These are phyloP conservation scores for Itoplectis maculator DNA, from an alignment of 2,888 invertebrate species.

Conservation along the genomic window DNA sequence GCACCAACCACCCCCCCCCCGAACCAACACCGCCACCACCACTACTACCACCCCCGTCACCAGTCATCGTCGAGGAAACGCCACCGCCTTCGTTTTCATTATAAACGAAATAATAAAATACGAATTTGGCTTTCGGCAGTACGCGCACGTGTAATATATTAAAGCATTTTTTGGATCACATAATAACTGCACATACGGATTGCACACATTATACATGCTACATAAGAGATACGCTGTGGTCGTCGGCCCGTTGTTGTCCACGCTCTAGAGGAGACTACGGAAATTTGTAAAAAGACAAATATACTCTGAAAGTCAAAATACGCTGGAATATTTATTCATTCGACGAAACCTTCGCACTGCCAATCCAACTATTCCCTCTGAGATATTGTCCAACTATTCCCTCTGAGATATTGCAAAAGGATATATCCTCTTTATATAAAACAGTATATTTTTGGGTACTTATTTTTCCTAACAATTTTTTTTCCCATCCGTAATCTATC, in stretches of 20 bases:
- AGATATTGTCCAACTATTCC: neutral
- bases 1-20: conserved; percentile 27
- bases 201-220: conserved; percentile 65
- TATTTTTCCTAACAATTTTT: neutral
- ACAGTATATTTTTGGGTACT: neutral
- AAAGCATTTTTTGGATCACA: conserved; percentile 72
- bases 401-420: neutral
- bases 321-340: conserved; percentile 21
- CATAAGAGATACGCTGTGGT: conserved; percentile 64
- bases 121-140: conserved; percentile 66
- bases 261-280: conserved; percentile 64
- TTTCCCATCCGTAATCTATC: neutral
- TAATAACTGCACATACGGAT: conserved; percentile 61
- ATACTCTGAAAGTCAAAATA: conserved; percentile 65
- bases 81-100: conserved; percentile 64
- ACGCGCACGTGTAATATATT: conserved; percentile 77
- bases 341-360: neutral
- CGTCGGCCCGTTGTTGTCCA: conserved; percentile 67
- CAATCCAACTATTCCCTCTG: neutral
- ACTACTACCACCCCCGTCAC: no score
- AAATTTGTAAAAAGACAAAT: conserved; percentile 70
- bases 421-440: neutral
- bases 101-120: conserved; percentile 63
- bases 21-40: neutral
- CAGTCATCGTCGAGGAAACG: conserved; percentile 59